phyloP scores from a whole-genome alignment of 2,888 invertebrate genomes.

The Ophion costatus region DNA sequence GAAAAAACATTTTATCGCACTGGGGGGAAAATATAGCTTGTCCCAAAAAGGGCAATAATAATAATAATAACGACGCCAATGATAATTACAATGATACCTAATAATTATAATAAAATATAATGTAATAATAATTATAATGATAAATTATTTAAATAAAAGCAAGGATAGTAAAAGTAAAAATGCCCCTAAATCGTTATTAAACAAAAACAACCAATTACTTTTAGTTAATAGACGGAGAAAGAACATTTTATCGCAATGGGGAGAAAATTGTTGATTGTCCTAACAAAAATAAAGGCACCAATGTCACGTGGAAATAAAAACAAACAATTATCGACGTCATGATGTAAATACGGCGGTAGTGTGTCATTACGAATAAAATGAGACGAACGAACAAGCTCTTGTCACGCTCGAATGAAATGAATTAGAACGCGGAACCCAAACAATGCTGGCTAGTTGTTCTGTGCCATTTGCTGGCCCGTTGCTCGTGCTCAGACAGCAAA shows the following conservation, averaged over 20 bases:
- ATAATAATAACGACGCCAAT: background rate
- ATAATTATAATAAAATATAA: too few species aligned
- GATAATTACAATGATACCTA: too few species aligned
- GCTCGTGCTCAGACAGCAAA: slow-evolving; percentile 54
- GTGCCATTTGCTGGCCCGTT: slow-evolving; percentile 27
- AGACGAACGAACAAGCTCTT: slow-evolving; percentile 38
- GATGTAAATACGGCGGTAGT: background rate
- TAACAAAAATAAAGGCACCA: background rate
- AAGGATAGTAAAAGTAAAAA: too few species aligned
- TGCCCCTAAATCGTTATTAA: too few species aligned
- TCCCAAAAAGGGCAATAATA: background rate
- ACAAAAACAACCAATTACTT: background rate
- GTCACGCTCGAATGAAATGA: slow-evolving; percentile 58
- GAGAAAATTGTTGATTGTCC: background rate
- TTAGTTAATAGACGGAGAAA: background rate
- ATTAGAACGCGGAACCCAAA: slow-evolving; percentile 66
- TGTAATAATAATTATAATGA: too few species aligned
- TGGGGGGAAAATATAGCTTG: background rate
- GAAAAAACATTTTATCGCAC: background rate
- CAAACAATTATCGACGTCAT: background rate
- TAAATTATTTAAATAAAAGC: too few species aligned
- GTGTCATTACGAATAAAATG: slow-evolving; percentile 38
- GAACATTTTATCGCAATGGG: background rate
- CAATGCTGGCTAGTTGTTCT: slow-evolving; percentile 49
- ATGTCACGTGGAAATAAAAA: background rate